Conservation (phyloP, 2,888 invertebrate genomes). For the Agriopis marginaria region DNA sequence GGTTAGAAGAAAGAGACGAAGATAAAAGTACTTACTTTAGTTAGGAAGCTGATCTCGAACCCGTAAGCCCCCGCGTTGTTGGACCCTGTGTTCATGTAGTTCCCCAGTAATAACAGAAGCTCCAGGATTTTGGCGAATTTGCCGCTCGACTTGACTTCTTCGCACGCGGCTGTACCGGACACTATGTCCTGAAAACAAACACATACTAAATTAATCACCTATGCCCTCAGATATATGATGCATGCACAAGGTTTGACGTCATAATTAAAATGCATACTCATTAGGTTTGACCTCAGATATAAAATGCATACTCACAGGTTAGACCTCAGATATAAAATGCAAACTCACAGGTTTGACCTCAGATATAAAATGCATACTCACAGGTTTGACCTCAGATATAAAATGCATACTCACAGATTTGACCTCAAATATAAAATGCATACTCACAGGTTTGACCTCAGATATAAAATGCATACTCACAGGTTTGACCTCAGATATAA, state of each 20-base stretch:
- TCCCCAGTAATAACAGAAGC: conserved; percentile 95
- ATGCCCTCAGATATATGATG: conserved; percentile 88
- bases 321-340: too few species aligned
- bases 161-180: conserved; percentile 97
- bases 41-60: conserved; percentile 98
- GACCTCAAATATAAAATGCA: conserved; percentile 55
- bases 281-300: conserved; percentile 89
- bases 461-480: conserved; percentile 65
- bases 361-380: not conserved
- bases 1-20: too few species aligned
- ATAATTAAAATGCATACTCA: conserved; percentile 67
- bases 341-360: conserved; percentile 90
- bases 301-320: too few species aligned
- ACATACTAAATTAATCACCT: conserved; percentile 72
- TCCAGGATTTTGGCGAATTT: conserved; percentile 97
- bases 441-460: too few species aligned
- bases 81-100: conserved; percentile 98
- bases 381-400: conserved; percentile 90
- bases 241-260: too few species aligned
- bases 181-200: conserved; percentile 91
- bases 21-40: conserved; percentile 90
- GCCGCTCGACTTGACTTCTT: conserved; percentile 95
- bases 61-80: conserved; percentile 97
- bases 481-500: conserved; percentile 93
- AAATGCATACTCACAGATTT: conserved; percentile 89